Conservation (phyloP, 1,140 invertebrate genomes). For the Gerris buenoi region DNA sequence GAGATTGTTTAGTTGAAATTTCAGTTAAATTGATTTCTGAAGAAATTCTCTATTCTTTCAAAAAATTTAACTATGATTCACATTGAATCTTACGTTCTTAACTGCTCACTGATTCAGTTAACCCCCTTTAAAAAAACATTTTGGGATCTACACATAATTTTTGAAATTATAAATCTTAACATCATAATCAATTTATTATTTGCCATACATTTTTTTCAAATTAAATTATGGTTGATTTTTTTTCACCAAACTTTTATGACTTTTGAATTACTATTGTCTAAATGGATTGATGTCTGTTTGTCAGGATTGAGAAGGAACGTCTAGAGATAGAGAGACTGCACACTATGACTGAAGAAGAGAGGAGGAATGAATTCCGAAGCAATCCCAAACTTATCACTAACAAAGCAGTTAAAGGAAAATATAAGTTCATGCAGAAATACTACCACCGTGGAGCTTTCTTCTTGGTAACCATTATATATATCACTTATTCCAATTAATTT, state of each 20-base stretch:
- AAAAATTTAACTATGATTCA: too few relatives aligned
- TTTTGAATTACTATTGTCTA: not conserved
- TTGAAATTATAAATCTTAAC: too few relatives aligned
- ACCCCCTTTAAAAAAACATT: too few relatives aligned
- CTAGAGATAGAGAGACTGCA: conserved; percentile 80
- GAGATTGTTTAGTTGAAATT: too few relatives aligned
- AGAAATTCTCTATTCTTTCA: too few relatives aligned
- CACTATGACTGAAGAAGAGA: conserved; percentile 93
- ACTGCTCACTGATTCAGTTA: too few relatives aligned
- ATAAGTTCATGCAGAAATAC: conserved; percentile 99
- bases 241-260: too few relatives aligned
- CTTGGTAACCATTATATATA: conserved; percentile 35
- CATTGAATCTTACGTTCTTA: too few relatives aligned
- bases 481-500: not conserved
- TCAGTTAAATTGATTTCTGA: too few relatives aligned
- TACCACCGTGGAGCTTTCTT: conserved; percentile 98
- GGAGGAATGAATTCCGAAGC: conserved; percentile 68
- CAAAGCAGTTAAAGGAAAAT: conserved; percentile 93
- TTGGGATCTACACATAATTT: too few relatives aligned
- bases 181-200: too few relatives aligned
- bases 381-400: conserved; percentile 92
- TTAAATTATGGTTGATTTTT: not conserved
- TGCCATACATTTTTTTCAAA: too few relatives aligned
- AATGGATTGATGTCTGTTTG: conserved; percentile 1
- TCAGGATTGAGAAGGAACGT: conserved; percentile 64